Evolutionary conservation across 2,797 vertebrate genomes (phyloP).

Genomic region (Okamejei kenojei): DNA sequence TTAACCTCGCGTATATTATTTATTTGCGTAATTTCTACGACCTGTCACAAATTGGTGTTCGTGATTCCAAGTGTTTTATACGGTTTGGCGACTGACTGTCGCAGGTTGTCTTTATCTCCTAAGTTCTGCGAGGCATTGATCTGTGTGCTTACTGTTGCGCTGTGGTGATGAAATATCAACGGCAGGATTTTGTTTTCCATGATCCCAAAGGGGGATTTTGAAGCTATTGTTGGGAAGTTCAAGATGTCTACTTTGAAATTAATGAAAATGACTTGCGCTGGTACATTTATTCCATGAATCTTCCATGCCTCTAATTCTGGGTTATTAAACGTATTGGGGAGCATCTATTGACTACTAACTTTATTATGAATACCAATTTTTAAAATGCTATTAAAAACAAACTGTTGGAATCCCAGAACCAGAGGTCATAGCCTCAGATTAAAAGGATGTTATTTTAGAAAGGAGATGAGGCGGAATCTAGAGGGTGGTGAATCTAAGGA

Average conservation of each 20-base stretch:
- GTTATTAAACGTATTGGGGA: too few species aligned
- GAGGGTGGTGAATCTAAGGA: too few species aligned
- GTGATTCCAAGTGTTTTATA: background rate
- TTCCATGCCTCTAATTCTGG: too few species aligned
- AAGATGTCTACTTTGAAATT: background rate
- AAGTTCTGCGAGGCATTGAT: background rate
- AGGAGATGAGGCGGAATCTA: too few species aligned
- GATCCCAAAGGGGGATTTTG: background rate
- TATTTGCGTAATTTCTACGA: background rate
- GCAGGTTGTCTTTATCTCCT: background rate
- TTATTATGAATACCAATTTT: too few species aligned
- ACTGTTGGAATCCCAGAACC: too few species aligned
- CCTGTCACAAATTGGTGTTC: background rate
- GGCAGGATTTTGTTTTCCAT: background rate
- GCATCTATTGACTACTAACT: too few species aligned
- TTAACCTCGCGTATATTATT: background rate
- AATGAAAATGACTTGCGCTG: too few species aligned
- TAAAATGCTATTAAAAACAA: too few species aligned
- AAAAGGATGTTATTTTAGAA: too few species aligned
- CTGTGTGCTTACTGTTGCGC: background rate
- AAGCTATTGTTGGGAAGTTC: background rate
- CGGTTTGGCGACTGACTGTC: background rate
- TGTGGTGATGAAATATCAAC: background rate
- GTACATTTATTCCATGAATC: too few species aligned
- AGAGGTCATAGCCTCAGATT: too few species aligned